A percentile compares a stretch with the other conserved stretches of the same genome.
Evolutionary conservation across 2,888 invertebrate species (phyloP).

Genomic region (Spodoptera littoralis): DNA sequence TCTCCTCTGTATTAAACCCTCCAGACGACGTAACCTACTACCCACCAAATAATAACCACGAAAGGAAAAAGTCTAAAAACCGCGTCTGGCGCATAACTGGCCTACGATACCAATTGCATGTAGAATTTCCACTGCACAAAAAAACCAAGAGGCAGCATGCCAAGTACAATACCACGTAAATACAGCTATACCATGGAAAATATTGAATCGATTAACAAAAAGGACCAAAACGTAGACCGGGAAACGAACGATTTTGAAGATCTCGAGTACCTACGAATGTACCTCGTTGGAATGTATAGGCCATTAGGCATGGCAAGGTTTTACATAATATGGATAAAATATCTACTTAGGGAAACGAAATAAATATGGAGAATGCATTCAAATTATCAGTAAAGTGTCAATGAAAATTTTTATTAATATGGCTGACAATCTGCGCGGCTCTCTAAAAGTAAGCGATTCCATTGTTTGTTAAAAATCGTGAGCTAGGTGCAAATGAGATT

Average conservation of each 20-base stretch:
- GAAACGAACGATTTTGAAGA: conserved; percentile 35
- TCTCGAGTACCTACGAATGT: conserved; percentile 33
- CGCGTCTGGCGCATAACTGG: conserved; percentile 22
- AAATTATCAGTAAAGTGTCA: no score
- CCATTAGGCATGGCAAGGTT: conserved; percentile 11
- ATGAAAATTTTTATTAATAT: no score
- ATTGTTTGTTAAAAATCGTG: background rate
- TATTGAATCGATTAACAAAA: conserved; percentile 55
- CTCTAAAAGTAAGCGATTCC: no score
- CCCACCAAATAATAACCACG: conserved; percentile 32
- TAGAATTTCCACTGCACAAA: conserved; percentile 47
- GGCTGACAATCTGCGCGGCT: no score
- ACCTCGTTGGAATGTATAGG: conserved; percentile 11
- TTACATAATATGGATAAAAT: conserved; percentile 3
- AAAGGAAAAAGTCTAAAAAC: conserved; percentile 15
- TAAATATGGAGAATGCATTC: no score
- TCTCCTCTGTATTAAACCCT: background rate
- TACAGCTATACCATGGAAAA: conserved; percentile 53
- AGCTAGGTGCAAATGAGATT: conserved; percentile 32
- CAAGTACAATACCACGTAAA: conserved; percentile 48
- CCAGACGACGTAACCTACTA: conserved; percentile 5
- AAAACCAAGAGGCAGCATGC: conserved; percentile 35
- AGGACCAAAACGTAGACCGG: conserved; percentile 33
- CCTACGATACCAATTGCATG: conserved; percentile 49
- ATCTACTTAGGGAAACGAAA: conserved; percentile 4